These are phyloP conservation scores for Pollenia amentaria DNA, from an alignment of 2,888 invertebrate species.

Conservation along the genomic window DNA sequence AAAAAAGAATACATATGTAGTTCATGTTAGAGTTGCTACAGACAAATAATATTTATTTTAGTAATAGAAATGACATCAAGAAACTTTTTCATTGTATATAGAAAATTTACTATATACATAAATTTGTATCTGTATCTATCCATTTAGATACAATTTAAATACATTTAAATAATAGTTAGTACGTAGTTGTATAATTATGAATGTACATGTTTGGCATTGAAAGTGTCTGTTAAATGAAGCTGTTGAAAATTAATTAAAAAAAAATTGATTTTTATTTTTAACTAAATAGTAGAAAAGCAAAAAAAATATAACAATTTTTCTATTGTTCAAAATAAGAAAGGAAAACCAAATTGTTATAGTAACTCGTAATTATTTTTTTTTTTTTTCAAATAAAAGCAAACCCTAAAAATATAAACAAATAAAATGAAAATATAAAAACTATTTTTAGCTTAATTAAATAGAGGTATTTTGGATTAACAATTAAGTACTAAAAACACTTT, in stretches of 20 bases:
- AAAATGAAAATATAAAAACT: conserved; percentile 9
- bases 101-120: background rate
- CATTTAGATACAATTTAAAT: background rate
- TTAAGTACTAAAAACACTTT: background rate
- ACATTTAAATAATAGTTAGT: background rate
- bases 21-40: conserved; percentile 51
- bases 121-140: background rate
- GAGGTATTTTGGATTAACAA: background rate
- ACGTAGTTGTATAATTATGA: background rate
- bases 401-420: background rate
- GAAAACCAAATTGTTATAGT: too few relatives aligned
- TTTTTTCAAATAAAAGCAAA: conserved; percentile 6
- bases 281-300: background rate
- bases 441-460: conserved; percentile 28
- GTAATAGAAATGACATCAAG: conserved; percentile 65
- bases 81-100: conserved; percentile 17
- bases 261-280: conserved; percentile 56
- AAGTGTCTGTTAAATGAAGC: conserved; percentile 56
- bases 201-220: conserved; percentile 64
- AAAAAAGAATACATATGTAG: conserved; percentile 15
- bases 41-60: conserved; percentile 25
- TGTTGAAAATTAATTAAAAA: conserved; percentile 67
- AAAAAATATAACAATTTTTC: background rate
- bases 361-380: background rate
- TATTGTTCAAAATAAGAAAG: too few relatives aligned